Base-by-base conservation (phyloP, 2,888 invertebrate genomes). In the Linnaemya tessellans region DNA sequence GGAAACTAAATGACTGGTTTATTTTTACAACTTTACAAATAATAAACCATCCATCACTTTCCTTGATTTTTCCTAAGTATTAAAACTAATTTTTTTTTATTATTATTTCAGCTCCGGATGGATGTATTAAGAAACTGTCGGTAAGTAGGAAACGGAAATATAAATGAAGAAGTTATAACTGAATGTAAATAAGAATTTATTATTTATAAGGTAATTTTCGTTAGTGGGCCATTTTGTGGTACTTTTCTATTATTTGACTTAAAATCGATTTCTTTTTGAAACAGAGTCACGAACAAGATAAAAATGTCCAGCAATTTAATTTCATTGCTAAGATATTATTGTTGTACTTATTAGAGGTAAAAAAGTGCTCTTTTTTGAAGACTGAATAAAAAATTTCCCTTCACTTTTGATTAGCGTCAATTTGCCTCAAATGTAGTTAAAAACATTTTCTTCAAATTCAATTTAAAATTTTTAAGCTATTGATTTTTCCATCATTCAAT, bases 391-490 rank as follows among this genome's bases (percentile, higher is more conserved):
- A 51, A 68, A 51, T 51, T 60, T 25, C 11, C 25, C n/a, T 30
- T 1, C 58, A 54, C 41, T 22, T 54, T 54, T 56, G 15, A 56
- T 56, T 35, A 79, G 35, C 43, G 35, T 70, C 70, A 79, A 64
- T 73, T 60, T 46, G 11, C 56, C 41, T 41, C 20, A 38, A 41
- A 38, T 11, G 30, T 5, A 30, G 30, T 30, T 30, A 9, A 25
- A 9, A 25, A 22, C 20, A 10, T 18, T 56, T 56, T 38, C 46
- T 35, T 38, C 13, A 73, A 80, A 80, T 58, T 46, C 35, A 80
- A 80, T 74, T 67, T 51, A 51, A 60, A 73, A 80, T 49, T 60
- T 18, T 51, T 3, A 80, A 65, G 67, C 38, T 80, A 80, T 80
- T 67, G 73, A 80, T 74, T 80, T 74, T 62, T 60, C 56, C 15